Conservation (phyloP, 2,113 vertebrate genomes). For the Lagopus muta region DNA sequence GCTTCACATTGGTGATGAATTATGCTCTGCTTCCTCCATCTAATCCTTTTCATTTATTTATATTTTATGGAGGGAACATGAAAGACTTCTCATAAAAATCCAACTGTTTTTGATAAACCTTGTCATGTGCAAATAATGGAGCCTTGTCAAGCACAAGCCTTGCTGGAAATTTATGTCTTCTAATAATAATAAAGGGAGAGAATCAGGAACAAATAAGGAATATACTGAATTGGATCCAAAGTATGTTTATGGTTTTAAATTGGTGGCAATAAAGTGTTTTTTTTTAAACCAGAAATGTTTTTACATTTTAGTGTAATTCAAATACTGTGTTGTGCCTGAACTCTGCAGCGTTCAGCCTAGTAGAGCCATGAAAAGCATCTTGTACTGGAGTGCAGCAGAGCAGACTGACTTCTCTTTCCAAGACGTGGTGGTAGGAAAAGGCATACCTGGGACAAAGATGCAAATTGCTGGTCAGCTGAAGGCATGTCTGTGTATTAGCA, state of each 20-base stretch:
- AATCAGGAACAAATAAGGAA: constrained; percentile 82
- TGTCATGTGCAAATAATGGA: constrained; percentile 87
- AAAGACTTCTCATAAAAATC: constrained; percentile 84
- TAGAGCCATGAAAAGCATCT: constrained; percentile 43
- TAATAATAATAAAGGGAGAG: constrained; percentile 79
- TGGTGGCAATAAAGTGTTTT: constrained; percentile 76
- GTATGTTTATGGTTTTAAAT: constrained; percentile 80
- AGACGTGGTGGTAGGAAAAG: background rate
- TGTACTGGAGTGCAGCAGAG: background rate
- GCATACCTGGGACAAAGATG: background rate
- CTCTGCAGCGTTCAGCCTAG: constrained; percentile 59
- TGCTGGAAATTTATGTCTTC: constrained; percentile 82
- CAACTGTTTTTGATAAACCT: constrained; percentile 86
- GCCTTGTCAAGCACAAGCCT: constrained; percentile 77
- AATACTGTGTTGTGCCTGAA: constrained; percentile 68
- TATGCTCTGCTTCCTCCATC: constrained; percentile 79
- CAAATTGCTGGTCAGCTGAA: background rate
- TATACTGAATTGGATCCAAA: constrained; percentile 80
- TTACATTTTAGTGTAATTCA: constrained; percentile 70
- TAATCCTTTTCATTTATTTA: constrained; percentile 88
- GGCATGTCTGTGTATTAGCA: background rate
- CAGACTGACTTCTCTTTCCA: constrained; percentile 30
- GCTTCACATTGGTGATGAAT: constrained; percentile 81
- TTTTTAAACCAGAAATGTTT: constrained; percentile 67
- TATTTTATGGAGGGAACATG: constrained; percentile 85